Conservation (phyloP, 2,888 invertebrate species). For the Suillia variegata region DNA sequence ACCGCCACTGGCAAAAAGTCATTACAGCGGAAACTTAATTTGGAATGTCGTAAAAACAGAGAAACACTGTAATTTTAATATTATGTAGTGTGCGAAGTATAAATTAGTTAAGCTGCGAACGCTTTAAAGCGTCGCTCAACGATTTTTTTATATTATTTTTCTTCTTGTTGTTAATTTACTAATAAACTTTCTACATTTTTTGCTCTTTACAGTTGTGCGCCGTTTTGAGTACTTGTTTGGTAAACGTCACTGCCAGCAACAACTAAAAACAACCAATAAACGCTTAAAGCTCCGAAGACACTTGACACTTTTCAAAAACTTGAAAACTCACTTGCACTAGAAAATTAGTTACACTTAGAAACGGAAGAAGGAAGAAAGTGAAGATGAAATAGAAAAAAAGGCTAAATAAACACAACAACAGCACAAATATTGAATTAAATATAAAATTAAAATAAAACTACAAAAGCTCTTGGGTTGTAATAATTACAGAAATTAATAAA, state of each 20-base stretch:
- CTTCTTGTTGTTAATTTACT: neutral
- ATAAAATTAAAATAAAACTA: constrained; percentile 24
- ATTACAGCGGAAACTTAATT: too few relatives aligned
- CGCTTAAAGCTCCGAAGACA: neutral
- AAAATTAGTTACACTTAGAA: constrained; percentile 11
- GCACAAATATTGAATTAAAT: too few relatives aligned
- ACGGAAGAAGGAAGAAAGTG: too few relatives aligned
- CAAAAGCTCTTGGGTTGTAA: constrained; percentile 28
- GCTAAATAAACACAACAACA: constrained; percentile 28
- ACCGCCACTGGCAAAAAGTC: too few relatives aligned
- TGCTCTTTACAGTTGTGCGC: constrained; percentile 12
- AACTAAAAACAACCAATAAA: neutral
- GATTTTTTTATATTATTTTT: too few relatives aligned
- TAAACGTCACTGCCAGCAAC: constrained; percentile 19
- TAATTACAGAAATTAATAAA: constrained; percentile 23
- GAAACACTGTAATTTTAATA: too few relatives aligned
- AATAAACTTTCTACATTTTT: neutral
- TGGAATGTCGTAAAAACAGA: too few relatives aligned
- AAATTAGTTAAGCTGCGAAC: too few relatives aligned
- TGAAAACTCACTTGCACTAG: constrained; percentile 16
- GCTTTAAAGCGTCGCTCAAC: too few relatives aligned
- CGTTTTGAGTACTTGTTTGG: constrained; percentile 4
- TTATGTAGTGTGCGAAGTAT: too few relatives aligned
- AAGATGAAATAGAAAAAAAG: constrained; percentile 14
- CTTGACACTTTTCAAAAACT: neutral